These are phyloP conservation scores for Serranus cabrilla DNA, from an alignment of 2,797 vertebrate species.

Conservation along the genomic window DNA sequence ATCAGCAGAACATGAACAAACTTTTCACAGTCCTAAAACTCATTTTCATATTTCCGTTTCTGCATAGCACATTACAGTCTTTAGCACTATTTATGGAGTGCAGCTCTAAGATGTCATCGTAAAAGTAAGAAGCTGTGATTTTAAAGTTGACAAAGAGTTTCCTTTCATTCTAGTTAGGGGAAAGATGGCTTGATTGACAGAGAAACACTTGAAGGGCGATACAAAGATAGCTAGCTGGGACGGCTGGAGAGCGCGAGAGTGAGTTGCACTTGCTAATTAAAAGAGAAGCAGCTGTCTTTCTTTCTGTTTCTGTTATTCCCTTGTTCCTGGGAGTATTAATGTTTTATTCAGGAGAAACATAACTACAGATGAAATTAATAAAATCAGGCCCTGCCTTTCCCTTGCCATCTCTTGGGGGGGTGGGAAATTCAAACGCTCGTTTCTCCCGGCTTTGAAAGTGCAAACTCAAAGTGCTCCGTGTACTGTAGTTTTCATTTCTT, in stretches of 20 bases:
- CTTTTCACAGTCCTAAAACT: constrained; percentile 40
- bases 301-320: constrained; percentile 83
- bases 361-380: constrained; percentile 89
- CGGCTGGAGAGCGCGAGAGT: constrained; percentile 70
- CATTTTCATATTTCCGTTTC: constrained; percentile 41
- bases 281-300: constrained; percentile 84
- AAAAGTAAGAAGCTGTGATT: constrained; percentile 66
- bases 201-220: constrained; percentile 80
- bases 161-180: constrained; percentile 75
- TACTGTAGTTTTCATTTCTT: constrained; percentile 85
- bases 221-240: constrained; percentile 79
- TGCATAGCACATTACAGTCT: constrained; percentile 50
- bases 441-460: constrained; percentile 83
- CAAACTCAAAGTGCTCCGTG: constrained; percentile 84
- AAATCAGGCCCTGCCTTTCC: constrained; percentile 84
- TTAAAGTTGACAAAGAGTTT: constrained; percentile 79
- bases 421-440: constrained; percentile 83
- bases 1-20: constrained; percentile 31
- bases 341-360: constrained; percentile 88
- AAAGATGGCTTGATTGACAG: constrained; percentile 81
- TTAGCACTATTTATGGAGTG: constrained; percentile 68
- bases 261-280: constrained; percentile 84
- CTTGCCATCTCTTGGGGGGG: constrained; percentile 82
- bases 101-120: constrained; percentile 60
- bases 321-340: constrained; percentile 86